These are phyloP conservation scores for Nothoprocta pentlandii DNA, from an alignment of 2,113 vertebrate genomes.

Conservation along the genomic window DNA sequence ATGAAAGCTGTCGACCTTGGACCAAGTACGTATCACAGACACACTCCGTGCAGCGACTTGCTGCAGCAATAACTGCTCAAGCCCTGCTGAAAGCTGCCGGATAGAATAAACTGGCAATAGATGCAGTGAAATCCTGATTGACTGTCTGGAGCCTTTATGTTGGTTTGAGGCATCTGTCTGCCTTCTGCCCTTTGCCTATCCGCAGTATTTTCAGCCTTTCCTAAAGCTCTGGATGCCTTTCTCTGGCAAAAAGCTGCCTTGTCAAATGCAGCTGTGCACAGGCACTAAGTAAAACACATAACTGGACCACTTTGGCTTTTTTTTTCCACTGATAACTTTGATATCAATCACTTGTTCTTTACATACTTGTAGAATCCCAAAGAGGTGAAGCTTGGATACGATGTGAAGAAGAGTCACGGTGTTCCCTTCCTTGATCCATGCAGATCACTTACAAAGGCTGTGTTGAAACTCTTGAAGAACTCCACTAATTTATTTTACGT, in stretches of 20 bases:
- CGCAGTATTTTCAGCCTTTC: background rate
- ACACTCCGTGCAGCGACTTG: background rate
- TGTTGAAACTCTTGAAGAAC: background rate
- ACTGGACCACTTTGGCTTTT: background rate
- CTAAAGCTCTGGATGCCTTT: background rate
- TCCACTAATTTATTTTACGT: background rate
- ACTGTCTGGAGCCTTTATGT: background rate
- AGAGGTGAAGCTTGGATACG: background rate
- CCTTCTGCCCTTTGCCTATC: background rate
- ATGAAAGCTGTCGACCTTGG: slow-evolving; percentile 74
- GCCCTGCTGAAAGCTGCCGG: background rate
- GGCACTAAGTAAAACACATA: background rate
- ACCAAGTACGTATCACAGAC: slow-evolving; percentile 73
- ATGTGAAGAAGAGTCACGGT: background rate
- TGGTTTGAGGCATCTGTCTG: background rate
- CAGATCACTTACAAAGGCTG: background rate
- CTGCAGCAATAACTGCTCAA: background rate
- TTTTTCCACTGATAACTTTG: background rate
- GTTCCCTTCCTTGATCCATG: background rate
- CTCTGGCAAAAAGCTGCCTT: background rate
- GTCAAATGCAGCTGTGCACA: background rate
- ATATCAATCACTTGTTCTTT: background rate
- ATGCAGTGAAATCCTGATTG: background rate
- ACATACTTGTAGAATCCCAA: background rate
- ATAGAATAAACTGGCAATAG: background rate